Base-by-base conservation (phyloP, 2,113 vertebrate species). In the Leptosomus discolor region DNA sequence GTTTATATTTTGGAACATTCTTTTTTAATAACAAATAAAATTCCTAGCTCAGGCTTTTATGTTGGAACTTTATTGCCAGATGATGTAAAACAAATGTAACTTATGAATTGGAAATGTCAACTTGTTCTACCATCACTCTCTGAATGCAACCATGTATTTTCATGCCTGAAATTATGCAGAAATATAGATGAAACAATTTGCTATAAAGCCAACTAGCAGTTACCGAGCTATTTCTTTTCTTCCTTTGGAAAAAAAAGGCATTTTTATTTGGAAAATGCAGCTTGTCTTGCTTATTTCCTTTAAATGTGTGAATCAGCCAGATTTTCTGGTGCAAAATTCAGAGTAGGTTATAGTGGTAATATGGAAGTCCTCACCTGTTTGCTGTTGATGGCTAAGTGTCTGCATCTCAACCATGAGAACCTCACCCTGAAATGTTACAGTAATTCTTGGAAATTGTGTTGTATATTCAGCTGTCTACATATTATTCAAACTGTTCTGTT, bases 11-110 rank as follows among this genome's bases (percentile, higher is more conserved):
- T 88, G 11, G 75, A 76, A 54, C 57, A 54, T 88, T 73, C 36
- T 57, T 94, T 88, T 95, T 78, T n/a, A 77, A 91, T 86, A 92
- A 95, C 54, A 93, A 96, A 61, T 57, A 53, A 71, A 93, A 77
- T 83, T 96, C 77, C 37, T 51, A 82, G 32, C 30, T 91, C 32
- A 36, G 69, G 71, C 75, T 94, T 96, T 96, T 92, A 84, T 88
- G 53, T 86, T 95, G 60, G 43, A 92, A 51, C 51, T 80, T 77
- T 45, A 84, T 91, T 91, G 64, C 90, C 80, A 75, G 74, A 79
- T 95, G 93, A 95, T 94, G 71, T 96, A 85, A 94, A 94, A 53
- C 93, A 96, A 96, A 91, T 94, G 90, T 87, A 91, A 92, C 71
- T 88, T 94, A 85, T 5, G 75, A 94, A 58, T 71, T 91, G 91